Base-by-base conservation (phyloP, 1,140 invertebrate genomes). In the Drosophila novamexicana region DNA sequence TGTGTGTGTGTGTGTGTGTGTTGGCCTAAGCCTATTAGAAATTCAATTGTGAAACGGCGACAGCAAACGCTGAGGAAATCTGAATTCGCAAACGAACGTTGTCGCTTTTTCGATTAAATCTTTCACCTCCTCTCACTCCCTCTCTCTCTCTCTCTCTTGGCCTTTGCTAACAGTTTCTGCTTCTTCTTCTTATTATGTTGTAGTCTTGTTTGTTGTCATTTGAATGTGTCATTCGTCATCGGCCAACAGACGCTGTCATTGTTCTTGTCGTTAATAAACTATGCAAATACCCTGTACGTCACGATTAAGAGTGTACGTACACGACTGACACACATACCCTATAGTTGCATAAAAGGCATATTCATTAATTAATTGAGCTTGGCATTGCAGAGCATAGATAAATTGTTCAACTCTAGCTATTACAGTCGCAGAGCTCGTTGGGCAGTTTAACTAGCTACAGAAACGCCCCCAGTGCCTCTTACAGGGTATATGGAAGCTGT, bases 21-120 rank as follows among this genome's bases (percentile, higher is more conserved):
- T 40, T 22, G 7, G 67, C 14, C 47, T 82, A 86, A 79, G 76
- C 72, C 82, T 83, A 88, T 86, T 88, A 88, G 76, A 86, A 83
- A 88, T 88, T 88, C 83, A 82, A 88, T 85, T 78, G 81, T 71
- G 62, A 76, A 82, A 76, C 61, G 49, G 40, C 64, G 37, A 47
- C 37, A 57, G 47, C 58, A 32, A 45, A 32, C 44, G 7, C 29
- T 52, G 52, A 36, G 58, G 29, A 63, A 57, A 61, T 61, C 52
- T 10, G 34, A 68, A 49, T 22, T 49, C 56, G 36, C n/a, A 50
- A 22, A 50, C 18, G 42, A 42, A 32, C n/a, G 16, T 58, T 49
- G 44, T 58, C 50, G 42, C 64, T 63, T 53, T 63, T 57, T 54
- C 39, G 81, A 83, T 84, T 79, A 71, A 86, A 86, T 83, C 78